Evolutionary conservation across 2,888 invertebrate genomes (phyloP).

Genomic region (Harpalus rufipes): DNA sequence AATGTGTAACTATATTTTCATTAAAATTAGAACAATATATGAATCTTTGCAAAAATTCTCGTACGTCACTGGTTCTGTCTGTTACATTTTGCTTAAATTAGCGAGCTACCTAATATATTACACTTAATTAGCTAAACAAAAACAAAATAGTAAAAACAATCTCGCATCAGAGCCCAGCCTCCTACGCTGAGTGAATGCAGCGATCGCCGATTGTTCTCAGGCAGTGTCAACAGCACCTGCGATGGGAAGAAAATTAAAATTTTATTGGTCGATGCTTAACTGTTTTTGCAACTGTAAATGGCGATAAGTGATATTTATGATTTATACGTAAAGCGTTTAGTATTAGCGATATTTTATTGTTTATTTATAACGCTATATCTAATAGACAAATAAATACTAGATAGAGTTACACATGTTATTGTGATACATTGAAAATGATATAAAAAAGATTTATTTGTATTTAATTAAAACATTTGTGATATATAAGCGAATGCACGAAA

Average conservation of each 20-base stretch:
- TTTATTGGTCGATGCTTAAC: conserved; percentile 7
- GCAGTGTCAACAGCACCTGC: conserved; percentile 20
- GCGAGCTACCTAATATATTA: conserved; percentile 24
- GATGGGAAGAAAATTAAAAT: conserved; percentile 18
- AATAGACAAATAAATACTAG: neutral
- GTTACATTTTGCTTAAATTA: conserved; percentile 26
- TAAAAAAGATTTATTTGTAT: too few relatives aligned
- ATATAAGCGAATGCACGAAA: too few relatives aligned
- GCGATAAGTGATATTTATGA: conserved; percentile 21
- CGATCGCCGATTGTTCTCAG: conserved; percentile 5
- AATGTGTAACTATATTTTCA: neutral
- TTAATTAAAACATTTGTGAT: too few relatives aligned
- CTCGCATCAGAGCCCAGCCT: conserved; percentile 10
- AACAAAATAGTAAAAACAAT: conserved; percentile 35
- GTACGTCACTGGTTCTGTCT: neutral
- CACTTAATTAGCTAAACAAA: conserved; percentile 25
- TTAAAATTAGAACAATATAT: neutral
- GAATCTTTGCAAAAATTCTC: neutral
- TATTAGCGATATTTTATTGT: conserved; percentile 22
- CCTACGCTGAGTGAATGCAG: conserved; percentile 21
- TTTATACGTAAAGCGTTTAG: conserved; percentile 10
- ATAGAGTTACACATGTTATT: neutral
- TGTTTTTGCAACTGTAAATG: conserved; percentile 31
- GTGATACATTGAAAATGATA: neutral
- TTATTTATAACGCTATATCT: neutral